phyloP scores from a whole-genome alignment of 2,113 vertebrate species.

The Mustelus asterias region DNA sequence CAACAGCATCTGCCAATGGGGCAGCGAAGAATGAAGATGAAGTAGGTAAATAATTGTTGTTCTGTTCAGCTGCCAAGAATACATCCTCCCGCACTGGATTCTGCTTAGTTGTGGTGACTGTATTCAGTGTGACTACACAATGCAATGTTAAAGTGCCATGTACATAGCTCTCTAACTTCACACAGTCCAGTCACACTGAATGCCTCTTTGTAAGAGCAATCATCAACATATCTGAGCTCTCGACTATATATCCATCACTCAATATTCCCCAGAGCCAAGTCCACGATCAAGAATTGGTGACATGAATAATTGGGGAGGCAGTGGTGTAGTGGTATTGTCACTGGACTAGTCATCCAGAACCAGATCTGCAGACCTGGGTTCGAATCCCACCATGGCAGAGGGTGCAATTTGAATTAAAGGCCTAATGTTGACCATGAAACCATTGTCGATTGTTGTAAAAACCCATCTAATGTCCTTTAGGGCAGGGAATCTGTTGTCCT shows the following conservation, averaged over 20 bases:
- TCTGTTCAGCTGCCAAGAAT: not conserved
- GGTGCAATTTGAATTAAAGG: too few species aligned
- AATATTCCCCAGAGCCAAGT: not conserved
- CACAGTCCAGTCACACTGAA: not conserved
- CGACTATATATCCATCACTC: not conserved
- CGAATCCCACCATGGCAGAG: too few species aligned
- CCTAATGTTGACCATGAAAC: too few species aligned
- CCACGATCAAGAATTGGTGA: not conserved
- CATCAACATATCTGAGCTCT: not conserved
- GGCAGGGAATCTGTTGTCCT: too few species aligned
- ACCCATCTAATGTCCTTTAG: too few species aligned
- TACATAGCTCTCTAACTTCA: not conserved
- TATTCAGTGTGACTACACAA: not conserved
- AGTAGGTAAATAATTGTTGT: not conserved
- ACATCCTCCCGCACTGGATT: not conserved
- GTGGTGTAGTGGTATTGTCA: too few species aligned
- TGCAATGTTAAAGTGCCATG: not conserved
- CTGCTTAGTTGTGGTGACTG: not conserved
- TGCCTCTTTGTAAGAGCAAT: not conserved
- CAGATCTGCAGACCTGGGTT: too few species aligned
- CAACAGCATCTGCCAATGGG: not conserved
- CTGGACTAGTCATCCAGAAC: too few species aligned
- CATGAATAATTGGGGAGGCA: too few species aligned
- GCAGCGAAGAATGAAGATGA: not conserved
- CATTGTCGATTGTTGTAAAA: too few species aligned